Evolutionary conservation across 2,888 invertebrate genomes (phyloP), one percentile per base, ranked within the genome.

Genomic region (Lampropteryx suffumata): DNA sequence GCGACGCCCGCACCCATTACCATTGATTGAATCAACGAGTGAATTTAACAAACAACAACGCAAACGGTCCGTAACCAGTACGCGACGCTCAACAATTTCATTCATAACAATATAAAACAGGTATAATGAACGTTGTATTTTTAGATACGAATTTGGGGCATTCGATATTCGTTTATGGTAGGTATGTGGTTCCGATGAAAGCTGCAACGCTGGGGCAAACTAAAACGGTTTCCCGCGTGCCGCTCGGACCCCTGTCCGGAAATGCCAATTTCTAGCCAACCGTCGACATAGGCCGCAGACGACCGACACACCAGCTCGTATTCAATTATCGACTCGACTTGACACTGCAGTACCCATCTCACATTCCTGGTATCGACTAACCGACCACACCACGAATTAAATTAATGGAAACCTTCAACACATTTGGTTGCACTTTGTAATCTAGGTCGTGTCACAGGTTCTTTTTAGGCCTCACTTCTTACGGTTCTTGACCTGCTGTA

Each of bases 1-100:
- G 84, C 85, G 75, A 81, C 83, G 85, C 84, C 85, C 86, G 85
- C 86, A 77, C 87, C 86, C 85, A 86, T 78, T 62, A 76, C 80
- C 82, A 81, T 79, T 89, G 84, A 89, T 88, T 87, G 85, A 82
- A 80, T 84, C 83, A 82, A 79, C 79, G 79, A 79, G 73, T 76
- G 73, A 83, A 83, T 83, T 82, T 76, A 85, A 86, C 85, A 82
- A 82, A 81, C 69, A 82, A 81, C 69, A 64, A 59, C 67, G 66
- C 76, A 80, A 80, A 77, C 83, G 73, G 66, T 68, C 75, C 81
- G 76, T 82, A 76, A 84, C 84, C 39, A 47, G 46, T 51, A 37
- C 52, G 54, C 57, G 59, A 52, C 50, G 54, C 48, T 55, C 43
- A 54, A 52, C 51, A 55, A 57, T 51, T 59, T 57, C 56, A 58